Evolutionary conservation across 2,113 vertebrate species (phyloP).

Genomic region (Mungos mungo): DNA sequence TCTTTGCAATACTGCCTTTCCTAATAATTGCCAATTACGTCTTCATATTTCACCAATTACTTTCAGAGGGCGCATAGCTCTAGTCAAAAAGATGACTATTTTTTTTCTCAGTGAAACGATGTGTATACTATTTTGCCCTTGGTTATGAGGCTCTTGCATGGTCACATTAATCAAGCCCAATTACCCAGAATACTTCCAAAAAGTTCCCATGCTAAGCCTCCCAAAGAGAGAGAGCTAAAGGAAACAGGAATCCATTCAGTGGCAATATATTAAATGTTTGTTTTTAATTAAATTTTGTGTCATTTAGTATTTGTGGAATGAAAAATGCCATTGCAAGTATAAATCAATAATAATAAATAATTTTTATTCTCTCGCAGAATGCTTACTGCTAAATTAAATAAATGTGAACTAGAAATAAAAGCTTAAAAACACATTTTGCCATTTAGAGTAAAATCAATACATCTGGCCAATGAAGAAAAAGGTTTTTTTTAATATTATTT

Average conservation of each 20-base stretch:
- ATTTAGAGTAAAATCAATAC: background rate
- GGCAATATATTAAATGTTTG: background rate
- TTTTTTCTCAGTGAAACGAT: background rate
- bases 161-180: background rate
- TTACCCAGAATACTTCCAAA: background rate
- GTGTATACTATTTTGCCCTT: background rate
- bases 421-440: background rate
- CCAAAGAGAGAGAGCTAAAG: constrained; percentile 10
- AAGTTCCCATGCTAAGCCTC: background rate
- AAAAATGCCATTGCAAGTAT: background rate
- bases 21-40: background rate
- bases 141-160: background rate
- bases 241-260: background rate
- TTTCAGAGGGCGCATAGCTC: background rate
- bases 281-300: constrained; percentile 35
- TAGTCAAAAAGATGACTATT: background rate
- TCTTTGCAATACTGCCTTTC: background rate
- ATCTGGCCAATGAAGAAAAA: background rate
- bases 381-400: background rate
- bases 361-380: background rate
- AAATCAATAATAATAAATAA: constrained; percentile 48
- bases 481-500: background rate
- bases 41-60: background rate
- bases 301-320: constrained; percentile 1
- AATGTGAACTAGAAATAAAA: background rate